Percentiles rank a stretch among this genome's conserved stretches.
phyloP scores from a whole-genome alignment of 2,113 vertebrate species.

The Aptenodytes forsteri region DNA sequence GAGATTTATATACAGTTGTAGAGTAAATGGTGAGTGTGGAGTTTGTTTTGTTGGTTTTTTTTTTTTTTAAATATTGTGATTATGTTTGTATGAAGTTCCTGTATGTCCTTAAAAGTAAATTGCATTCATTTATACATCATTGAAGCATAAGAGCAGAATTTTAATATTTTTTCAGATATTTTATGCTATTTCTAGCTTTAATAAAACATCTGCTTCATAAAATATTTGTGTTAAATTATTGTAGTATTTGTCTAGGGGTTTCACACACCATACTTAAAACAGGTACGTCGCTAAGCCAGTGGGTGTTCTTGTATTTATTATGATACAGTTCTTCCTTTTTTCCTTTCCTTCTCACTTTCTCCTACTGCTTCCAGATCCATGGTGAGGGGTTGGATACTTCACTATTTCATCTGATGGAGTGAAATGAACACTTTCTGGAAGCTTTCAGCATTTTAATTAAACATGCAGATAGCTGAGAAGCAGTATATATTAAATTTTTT shows the following conservation, averaged over 20 bases:
- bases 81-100: not conserved
- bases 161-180: not conserved
- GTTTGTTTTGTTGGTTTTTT: not conserved
- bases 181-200: not conserved
- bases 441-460: slow-evolving; percentile 72
- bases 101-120: not conserved
- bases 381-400: not conserved
- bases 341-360: not conserved
- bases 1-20: not conserved
- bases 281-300: not conserved
- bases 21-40: not conserved
- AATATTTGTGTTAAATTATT: not conserved
- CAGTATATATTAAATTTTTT: slow-evolving; percentile 66
- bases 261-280: not conserved
- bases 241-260: not conserved
- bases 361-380: not conserved
- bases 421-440: slow-evolving; percentile 19
- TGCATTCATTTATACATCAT: not conserved
- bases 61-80: not conserved
- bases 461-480: slow-evolving; percentile 46
- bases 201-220: not conserved
- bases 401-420: slow-evolving; percentile 5
- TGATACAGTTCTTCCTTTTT: not conserved
- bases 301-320: not conserved
- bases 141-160: not conserved